Conservation (phyloP, 2,113 vertebrate species). For the Seriola aureovittata region DNA sequence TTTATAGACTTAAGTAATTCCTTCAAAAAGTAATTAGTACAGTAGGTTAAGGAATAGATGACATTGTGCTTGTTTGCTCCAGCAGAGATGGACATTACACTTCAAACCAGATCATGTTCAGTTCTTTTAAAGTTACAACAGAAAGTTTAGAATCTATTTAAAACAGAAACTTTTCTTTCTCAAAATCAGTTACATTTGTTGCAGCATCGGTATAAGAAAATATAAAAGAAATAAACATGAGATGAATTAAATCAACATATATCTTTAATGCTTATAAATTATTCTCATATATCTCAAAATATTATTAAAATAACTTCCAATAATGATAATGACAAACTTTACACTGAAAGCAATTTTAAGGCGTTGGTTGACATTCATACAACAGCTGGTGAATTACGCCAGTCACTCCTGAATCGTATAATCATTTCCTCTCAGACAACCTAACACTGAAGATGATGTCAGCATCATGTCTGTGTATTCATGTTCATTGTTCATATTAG, state of each 20-base stretch:
- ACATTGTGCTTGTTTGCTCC: too few relatives aligned
- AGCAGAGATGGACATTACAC: too few relatives aligned
- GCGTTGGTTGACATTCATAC: background rate
- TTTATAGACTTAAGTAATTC: too few relatives aligned
- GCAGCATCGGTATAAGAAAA: background rate
- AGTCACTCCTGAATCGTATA: background rate
- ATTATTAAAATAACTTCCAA: background rate
- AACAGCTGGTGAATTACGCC: background rate
- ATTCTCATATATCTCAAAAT: constrained; percentile 4
- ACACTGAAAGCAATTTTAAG: constrained; percentile 1
- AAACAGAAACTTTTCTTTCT: background rate
- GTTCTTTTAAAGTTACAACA: too few relatives aligned
- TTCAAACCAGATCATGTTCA: too few relatives aligned
- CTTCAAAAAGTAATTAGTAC: too few relatives aligned
- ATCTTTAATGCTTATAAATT: constrained; percentile 41
- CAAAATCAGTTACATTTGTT: background rate
- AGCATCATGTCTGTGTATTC: background rate
- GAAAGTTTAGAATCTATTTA: background rate
- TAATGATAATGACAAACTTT: constrained; percentile 9
- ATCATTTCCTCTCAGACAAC: constrained; percentile 3
- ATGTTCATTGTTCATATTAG: background rate
- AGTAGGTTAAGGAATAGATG: too few relatives aligned
- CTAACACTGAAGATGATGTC: background rate
- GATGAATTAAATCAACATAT: constrained; percentile 13
- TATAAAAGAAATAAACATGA: background rate